Base-by-base conservation (phyloP, 2,888 invertebrate genomes). In the Calliscelio sp. region DNA sequence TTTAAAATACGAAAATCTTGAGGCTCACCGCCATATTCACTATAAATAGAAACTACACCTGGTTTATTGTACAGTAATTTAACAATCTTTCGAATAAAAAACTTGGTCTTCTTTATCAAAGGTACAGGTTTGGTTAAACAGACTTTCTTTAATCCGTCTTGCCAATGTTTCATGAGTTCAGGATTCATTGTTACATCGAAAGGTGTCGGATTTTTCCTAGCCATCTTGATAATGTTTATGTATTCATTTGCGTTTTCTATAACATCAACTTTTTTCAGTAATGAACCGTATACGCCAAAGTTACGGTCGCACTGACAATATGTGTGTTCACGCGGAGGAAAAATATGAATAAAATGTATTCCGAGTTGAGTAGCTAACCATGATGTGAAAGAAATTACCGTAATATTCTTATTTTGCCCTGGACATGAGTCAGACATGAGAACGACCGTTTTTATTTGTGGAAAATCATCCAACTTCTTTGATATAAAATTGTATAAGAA, bases 371-470 rank as follows among this genome's bases (percentile, higher is more conserved):
- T 4, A 51, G 51, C 4, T 16, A 51, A 51, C 51, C 22, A 24
- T 1, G 51, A 8, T 8, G 18, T 4, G 18, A 51, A 51, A 3
- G 6, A 4, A 4, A 51, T 10, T 10, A 51, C 51, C 3, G 24
- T 51, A 16, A 14, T 49, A 41, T 65, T 65, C 18, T 65, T 65
- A 20, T 65, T 65, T 49, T 65, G 65, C 8, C 59, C 59, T 8
- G 38, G 59, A 38, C 28, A 28, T 38, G 14, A 38, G 3, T 38
- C 14, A 3, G 38, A 14, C 38, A 38, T 38, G 11, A 38, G 38
- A 8, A 38, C 3, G 14, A 38, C 8, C 4, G 28, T 28, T 28
- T 28, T 28, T 6, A 28, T 28, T 7, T 44, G 46, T 8, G 46
- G 49, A 20, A 28, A 65, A 32, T 24, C 24, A 18, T 65, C 49